Conservation (phyloP, 2,888 invertebrate species). For the Caenorhabditis angaria region DNA sequence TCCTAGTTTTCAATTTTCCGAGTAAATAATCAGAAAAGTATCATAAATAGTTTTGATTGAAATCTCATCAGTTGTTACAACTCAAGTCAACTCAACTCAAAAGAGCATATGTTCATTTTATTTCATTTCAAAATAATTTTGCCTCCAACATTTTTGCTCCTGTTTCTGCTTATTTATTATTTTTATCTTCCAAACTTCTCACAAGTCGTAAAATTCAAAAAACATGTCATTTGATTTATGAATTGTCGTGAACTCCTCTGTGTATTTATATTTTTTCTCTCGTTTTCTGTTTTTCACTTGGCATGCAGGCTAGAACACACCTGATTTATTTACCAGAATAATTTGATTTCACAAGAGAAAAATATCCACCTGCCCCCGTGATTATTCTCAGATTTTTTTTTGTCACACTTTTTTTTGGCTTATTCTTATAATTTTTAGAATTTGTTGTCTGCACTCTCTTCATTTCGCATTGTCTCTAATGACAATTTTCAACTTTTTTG, state of each 20-base stretch:
- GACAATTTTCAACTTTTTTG: no score
- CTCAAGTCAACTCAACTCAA: not conserved
- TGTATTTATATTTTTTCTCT: no score
- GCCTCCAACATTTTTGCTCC: not conserved
- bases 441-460: no score
- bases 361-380: no score
- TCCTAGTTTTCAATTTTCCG: not conserved
- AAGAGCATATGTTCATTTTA: not conserved
- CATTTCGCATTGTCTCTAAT: no score
- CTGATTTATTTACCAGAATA: not conserved
- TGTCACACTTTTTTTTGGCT: no score
- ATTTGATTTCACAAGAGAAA: no score
- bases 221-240: not conserved
- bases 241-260: no score
- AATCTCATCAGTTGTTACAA: constrained; percentile 1
- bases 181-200: not conserved
- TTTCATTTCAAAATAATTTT: not conserved
- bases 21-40: not conserved
- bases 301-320: not conserved
- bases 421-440: no score
- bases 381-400: no score
- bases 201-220: not conserved
- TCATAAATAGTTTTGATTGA: not conserved
- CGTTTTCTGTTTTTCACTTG: not conserved
- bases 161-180: not conserved